These are phyloP conservation scores for Aphidius gifuensis DNA, from an alignment of 1,140 invertebrate species.

Conservation along the genomic window DNA sequence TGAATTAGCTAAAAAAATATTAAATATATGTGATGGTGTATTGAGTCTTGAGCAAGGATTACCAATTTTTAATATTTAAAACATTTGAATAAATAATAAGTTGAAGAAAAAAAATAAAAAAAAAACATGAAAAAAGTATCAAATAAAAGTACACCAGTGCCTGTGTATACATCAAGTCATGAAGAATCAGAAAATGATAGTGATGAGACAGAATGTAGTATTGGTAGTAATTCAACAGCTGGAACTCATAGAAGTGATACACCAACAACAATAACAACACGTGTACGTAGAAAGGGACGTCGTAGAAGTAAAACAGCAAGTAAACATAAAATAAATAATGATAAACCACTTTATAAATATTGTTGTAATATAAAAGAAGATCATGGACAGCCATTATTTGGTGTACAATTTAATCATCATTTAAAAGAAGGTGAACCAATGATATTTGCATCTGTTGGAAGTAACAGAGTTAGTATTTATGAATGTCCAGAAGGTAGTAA, in stretches of 20 bases:
- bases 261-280: conserved; percentile 64
- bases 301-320: conserved; percentile 61
- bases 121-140: conserved; percentile 40
- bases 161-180: conserved; percentile 46
- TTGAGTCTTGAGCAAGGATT: conserved; percentile 40
- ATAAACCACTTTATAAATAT: conserved; percentile 52
- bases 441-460: conserved; percentile 92
- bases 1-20: conserved; percentile 36
- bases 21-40: conserved; percentile 36
- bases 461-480: conserved; percentile 91
- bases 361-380: conserved; percentile 84
- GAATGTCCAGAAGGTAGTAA: conserved; percentile 76
- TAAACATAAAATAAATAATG: conserved; percentile 50
- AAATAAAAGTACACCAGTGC: conserved; percentile 27
- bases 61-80: conserved; percentile 29
- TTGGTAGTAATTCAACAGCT: conserved; percentile 80
- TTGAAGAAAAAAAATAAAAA: conserved; percentile 6
- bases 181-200: conserved; percentile 53
- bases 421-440: conserved; percentile 79
- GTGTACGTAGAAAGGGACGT: conserved; percentile 65
- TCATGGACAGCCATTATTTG: conserved; percentile 87
- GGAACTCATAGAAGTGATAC: conserved; percentile 86
- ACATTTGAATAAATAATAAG: conserved; percentile 1
- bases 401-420: conserved; percentile 89
- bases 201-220: conserved; percentile 75